These are phyloP conservation scores for Mylabris phalerata DNA, from an alignment of 1,140 invertebrate species.

Conservation along the genomic window DNA sequence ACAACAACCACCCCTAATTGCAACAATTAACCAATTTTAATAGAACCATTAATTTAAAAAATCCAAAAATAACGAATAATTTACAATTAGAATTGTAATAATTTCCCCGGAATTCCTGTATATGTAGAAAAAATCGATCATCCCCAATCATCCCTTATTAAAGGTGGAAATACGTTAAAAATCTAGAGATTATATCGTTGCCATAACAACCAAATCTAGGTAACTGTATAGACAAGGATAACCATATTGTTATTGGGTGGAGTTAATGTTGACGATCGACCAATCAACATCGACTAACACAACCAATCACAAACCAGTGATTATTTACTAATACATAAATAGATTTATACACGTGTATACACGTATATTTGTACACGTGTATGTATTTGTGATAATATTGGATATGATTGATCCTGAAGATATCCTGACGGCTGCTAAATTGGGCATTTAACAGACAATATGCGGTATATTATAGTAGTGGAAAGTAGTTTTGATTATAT, in stretches of 20 bases:
- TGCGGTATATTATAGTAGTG: slow-evolving; percentile 28
- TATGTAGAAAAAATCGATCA: not conserved
- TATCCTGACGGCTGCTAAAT: slow-evolving; percentile 16
- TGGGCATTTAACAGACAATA: slow-evolving; percentile 35
- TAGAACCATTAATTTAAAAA: no score
- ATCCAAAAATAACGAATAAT: no score
- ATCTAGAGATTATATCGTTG: slow-evolving; percentile 23
- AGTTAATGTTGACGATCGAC: no score
- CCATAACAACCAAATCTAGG: slow-evolving; percentile 24
- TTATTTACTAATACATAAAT: no score
- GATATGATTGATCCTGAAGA: slow-evolving; percentile 11
- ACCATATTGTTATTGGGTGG: no score
- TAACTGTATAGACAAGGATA: not conserved
- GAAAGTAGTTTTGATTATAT: slow-evolving; percentile 27
- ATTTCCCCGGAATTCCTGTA: no score
- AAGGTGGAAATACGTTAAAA: slow-evolving; percentile 22
- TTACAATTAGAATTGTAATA: no score
- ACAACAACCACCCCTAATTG: no score
- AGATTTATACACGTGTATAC: not conserved
- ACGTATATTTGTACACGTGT: not conserved
- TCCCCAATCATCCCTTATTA: slow-evolving; percentile 14
- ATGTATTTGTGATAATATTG: not conserved
- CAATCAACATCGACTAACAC: no score
- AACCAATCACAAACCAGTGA: no score
- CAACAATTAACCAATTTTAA: no score